A percentile compares a stretch with the other conserved stretches of the same genome.
These are phyloP conservation scores for Canis aureus DNA, from an alignment of 2,113 vertebrate genomes.

Conservation along the genomic window DNA sequence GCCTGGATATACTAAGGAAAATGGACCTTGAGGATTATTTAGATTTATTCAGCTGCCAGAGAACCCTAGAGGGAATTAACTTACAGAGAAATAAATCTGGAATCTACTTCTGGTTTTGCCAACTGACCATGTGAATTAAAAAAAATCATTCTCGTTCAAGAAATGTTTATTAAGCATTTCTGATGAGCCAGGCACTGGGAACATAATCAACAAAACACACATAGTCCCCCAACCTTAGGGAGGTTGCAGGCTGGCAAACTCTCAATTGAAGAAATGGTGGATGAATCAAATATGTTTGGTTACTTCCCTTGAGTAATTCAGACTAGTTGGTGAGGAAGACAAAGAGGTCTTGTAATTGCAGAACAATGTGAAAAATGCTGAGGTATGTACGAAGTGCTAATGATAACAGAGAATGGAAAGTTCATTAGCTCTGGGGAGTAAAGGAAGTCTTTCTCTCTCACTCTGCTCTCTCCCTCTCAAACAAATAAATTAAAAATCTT, in stretches of 20 bases:
- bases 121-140: background rate
- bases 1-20: background rate
- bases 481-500: background rate
- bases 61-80: constrained; percentile 5
- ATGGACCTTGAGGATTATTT: background rate
- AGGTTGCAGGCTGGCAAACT: background rate
- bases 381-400: background rate
- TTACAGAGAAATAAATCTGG: constrained; percentile 7
- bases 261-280: background rate
- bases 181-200: background rate
- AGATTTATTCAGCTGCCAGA: background rate
- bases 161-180: constrained; percentile 11
- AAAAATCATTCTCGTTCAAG: background rate
- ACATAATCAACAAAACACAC: background rate
- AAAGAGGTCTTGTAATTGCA: background rate
- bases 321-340: background rate
- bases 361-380: background rate
- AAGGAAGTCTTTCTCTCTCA: background rate
- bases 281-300: background rate
- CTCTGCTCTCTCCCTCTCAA: background rate
- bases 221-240: background rate
- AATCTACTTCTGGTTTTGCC: background rate
- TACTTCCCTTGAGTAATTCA: background rate
- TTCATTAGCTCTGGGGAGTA: background rate
- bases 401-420: background rate